Conservation (phyloP, 2,888 invertebrate species). For the Megalurothrips usitatus region DNA sequence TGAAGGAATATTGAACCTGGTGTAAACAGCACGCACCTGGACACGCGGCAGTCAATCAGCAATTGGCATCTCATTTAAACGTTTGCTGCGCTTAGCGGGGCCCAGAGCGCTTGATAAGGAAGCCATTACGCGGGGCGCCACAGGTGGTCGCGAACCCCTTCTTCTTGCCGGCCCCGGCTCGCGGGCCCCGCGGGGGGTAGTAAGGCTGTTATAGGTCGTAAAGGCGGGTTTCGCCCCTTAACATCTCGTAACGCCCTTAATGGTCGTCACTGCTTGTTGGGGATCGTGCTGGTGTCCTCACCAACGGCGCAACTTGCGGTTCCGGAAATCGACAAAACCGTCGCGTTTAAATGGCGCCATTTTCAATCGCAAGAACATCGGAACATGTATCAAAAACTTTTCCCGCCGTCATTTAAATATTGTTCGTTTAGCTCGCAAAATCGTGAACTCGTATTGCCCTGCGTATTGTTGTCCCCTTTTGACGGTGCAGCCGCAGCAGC, state of each 20-base stretch:
- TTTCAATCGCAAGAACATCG: too few relatives aligned
- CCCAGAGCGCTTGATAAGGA: neutral
- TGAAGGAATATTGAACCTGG: too few relatives aligned
- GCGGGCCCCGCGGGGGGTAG: slow-evolving; percentile 8
- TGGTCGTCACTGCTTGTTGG: slow-evolving; percentile 15
- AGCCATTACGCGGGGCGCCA: neutral
- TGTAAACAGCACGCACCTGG: too few relatives aligned
- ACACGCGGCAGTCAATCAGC: neutral
- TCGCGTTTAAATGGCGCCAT: too few relatives aligned
- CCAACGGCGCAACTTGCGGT: too few relatives aligned
- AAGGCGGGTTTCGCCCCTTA: slow-evolving; percentile 20
- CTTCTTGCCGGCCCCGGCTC: neutral
- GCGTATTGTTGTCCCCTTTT: too few relatives aligned
- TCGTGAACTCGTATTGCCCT: too few relatives aligned
- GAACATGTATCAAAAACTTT: too few relatives aligned
- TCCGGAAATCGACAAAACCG: too few relatives aligned
- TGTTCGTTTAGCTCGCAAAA: too few relatives aligned
- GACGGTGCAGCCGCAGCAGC: too few relatives aligned
- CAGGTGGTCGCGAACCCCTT: neutral
- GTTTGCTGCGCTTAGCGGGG: neutral
- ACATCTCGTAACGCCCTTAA: slow-evolving; percentile 24
- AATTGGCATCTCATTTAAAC: neutral
- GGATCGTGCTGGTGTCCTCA: neutral
- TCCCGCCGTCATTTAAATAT: too few relatives aligned
- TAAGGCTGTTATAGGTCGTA: neutral